Base-by-base conservation (phyloP, 2,113 vertebrate species). In the Dendropsophus ebraccatus region DNA sequence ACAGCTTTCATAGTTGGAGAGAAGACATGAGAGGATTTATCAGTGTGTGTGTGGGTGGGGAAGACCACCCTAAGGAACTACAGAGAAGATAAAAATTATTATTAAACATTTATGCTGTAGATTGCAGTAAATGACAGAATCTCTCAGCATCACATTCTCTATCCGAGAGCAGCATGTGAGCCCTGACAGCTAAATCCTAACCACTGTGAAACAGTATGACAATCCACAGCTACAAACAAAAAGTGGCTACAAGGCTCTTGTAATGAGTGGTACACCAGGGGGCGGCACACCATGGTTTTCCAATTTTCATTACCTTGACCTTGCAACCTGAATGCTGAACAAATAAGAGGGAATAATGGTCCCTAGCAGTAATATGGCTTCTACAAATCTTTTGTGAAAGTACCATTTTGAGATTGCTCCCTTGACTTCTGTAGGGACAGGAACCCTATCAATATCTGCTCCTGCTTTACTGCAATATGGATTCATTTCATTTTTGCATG, bases 221-320 rank as follows among this genome's bases (percentile, higher is more conserved):
- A 80, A 80, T 70, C 72, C 37, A 11, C 35, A 9, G 50, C 8
- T 60, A 47, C 76, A 72, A 81, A 86, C 60, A 11, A 54, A 73
- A 81, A 52, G 49, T 79, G 65, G 79, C 65, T 52, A 47, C 50
- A 47, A 73, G 65, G 37, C 13, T 58, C 60, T 67, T 67, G 14
- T 72, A 86, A 86, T 80, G 72, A 80, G 25, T 35, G 41, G 32
- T 7, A 58, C 8, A 21, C 47, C 25, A 23, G 30, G 69, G 62
- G 28, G 28, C 77, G 73, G 76, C 62, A 32, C 62, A 32, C 32
- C 5, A 65, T 58, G n/a, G 79, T 50, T 73, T 73, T 86, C 77
- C 76, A 73, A 86, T 81, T 58, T 60, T 77, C 35, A 58, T 50
- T 41, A 23, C 30, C 47, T 28, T 79, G 75, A 50, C 62, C 84